phyloP scores from a whole-genome alignment of 1,140 invertebrate species.

The Latrodectus geometricus region DNA sequence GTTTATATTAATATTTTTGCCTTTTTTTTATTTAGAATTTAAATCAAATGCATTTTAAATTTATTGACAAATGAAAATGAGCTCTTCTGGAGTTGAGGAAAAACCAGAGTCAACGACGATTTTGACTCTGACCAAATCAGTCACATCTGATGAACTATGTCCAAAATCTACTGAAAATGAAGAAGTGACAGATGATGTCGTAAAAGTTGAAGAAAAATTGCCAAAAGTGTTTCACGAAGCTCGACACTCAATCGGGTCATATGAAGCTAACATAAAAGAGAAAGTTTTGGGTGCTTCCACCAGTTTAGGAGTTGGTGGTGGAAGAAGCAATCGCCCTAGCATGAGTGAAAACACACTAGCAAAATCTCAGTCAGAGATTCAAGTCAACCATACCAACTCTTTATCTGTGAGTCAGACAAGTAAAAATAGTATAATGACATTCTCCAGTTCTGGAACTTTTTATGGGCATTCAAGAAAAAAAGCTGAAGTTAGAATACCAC shows the following conservation, averaged over 20 bases:
- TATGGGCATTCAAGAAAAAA: constrained; percentile 54
- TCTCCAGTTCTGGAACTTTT: constrained; percentile 57
- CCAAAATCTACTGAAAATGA: neutral
- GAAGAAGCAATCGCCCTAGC: constrained; percentile 44
- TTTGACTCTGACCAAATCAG: neutral
- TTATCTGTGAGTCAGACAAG: constrained; percentile 58
- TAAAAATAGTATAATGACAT: constrained; percentile 57
- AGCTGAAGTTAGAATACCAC: constrained; percentile 45
- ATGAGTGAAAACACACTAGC: constrained; percentile 48
- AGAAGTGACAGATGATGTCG: neutral
- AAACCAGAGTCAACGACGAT: constrained; percentile 8
- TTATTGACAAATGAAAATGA: neutral
- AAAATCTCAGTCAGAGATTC: constrained; percentile 59
- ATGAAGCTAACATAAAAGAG: neutral
- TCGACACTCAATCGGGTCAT: constrained; percentile 46
- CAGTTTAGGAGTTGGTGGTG: constrained; percentile 41
- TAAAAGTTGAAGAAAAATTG: neutral
- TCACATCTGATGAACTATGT: neutral
- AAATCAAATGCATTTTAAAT: neutral
- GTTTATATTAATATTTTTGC: too few species aligned
- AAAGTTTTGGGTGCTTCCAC: constrained; percentile 7
- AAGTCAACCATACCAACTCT: constrained; percentile 48
- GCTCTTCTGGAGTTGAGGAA: neutral
- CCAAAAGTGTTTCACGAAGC: constrained; percentile 35
- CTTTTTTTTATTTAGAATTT: neutral